These are phyloP conservation scores for Burhinus oedicnemus DNA, from an alignment of 2,113 vertebrate genomes.

Conservation along the genomic window DNA sequence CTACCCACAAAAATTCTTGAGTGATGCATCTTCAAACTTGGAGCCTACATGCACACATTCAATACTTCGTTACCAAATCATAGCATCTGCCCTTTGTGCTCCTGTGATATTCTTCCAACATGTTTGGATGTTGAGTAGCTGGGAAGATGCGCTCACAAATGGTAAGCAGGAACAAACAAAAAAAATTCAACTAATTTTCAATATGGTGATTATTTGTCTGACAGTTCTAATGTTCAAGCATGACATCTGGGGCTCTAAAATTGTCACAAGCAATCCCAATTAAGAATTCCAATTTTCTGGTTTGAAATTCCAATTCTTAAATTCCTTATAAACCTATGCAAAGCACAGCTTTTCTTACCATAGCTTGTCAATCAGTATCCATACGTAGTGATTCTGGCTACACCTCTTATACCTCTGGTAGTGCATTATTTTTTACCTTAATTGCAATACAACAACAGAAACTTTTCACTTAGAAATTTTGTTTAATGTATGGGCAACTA, in stretches of 20 bases:
- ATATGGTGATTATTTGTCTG: neutral
- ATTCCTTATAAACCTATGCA: neutral
- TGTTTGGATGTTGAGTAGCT: neutral
- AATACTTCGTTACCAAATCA: neutral
- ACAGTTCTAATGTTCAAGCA: neutral
- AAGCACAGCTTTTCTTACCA: neutral
- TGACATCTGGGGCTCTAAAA: neutral
- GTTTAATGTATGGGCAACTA: neutral
- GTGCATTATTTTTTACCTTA: neutral
- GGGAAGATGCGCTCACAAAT: neutral
- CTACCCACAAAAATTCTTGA: neutral
- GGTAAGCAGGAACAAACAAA: neutral
- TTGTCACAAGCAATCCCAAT: neutral
- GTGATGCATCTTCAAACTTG: neutral
- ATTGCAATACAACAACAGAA: neutral
- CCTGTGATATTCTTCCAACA: neutral
- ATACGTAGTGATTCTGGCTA: neutral
- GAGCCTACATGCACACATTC: neutral
- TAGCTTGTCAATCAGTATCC: neutral
- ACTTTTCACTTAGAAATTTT: neutral
- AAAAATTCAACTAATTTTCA: neutral
- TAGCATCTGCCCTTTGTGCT: neutral
- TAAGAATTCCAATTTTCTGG: neutral
- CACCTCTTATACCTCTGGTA: neutral
- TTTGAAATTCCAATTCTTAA: neutral